A percentile compares a stretch with the other conserved stretches of the same genome.
Evolutionary conservation across 2,113 vertebrate genomes (phyloP).

Genomic region (Myiopsitta monachus): DNA sequence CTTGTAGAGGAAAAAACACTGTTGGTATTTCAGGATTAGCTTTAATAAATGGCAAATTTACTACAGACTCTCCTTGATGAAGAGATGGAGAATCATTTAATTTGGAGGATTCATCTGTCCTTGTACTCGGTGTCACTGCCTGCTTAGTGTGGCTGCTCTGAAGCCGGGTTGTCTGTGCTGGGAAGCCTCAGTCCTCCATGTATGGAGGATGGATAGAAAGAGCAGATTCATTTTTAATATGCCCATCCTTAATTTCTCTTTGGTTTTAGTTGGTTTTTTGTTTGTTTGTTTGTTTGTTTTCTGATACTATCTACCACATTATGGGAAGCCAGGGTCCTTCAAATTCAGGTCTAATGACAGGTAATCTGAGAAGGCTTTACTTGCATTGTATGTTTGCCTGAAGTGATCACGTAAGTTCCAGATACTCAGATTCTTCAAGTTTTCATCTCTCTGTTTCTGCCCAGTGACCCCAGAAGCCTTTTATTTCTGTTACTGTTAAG

Average conservation of each 20-base stretch:
- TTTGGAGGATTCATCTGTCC: background rate
- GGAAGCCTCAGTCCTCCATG: background rate
- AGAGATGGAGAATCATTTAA: background rate
- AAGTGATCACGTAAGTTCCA: background rate
- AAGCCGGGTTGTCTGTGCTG: background rate
- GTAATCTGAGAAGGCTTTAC: background rate
- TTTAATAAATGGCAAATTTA: background rate
- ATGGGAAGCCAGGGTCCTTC: background rate
- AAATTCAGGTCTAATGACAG: background rate
- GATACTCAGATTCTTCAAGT: background rate
- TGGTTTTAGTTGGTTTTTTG: background rate
- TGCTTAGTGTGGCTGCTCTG: background rate
- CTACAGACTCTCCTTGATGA: background rate
- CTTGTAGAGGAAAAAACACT: background rate
- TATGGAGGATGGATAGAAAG: background rate
- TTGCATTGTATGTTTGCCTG: background rate
- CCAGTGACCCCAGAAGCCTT: background rate
- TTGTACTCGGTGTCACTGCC: accelerated
- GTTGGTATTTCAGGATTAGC: background rate
- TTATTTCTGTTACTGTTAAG: background rate
- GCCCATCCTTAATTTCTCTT: background rate
- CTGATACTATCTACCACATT: background rate
- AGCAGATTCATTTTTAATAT: background rate
- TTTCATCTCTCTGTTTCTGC: background rate
- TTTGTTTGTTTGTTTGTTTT: background rate